Conservation (phyloP, 2,797 vertebrate genomes). For the Emydoidea blandingii region DNA sequence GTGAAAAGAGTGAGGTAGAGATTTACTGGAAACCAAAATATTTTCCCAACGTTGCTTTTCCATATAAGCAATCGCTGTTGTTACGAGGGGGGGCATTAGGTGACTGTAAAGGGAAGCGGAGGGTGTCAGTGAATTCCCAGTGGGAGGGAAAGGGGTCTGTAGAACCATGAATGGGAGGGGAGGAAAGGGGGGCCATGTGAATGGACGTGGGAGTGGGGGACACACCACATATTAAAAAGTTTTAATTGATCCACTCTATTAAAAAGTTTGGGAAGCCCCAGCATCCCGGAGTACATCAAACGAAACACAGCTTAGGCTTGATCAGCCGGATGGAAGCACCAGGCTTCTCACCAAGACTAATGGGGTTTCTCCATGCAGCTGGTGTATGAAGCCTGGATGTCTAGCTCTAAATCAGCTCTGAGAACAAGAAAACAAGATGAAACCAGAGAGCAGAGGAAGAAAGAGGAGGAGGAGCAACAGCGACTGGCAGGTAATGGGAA, state of each 20-base stretch:
- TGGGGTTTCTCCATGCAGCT: constrained; percentile 69
- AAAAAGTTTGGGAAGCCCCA: neutral
- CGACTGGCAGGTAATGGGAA: constrained; percentile 69
- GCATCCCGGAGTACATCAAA: neutral
- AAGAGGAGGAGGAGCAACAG: constrained; percentile 67
- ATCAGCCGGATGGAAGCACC: neutral
- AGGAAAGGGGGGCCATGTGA: neutral
- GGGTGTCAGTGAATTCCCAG: neutral
- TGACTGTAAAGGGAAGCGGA: neutral
- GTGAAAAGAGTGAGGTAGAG: neutral
- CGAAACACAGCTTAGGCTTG: neutral
- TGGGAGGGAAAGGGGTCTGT: neutral
- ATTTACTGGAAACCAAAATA: neutral
- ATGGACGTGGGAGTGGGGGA: neutral
- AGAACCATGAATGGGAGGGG: neutral
- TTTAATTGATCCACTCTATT: neutral
- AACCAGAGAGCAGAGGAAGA: constrained; percentile 74
- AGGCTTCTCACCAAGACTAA: neutral
- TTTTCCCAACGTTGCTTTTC: neutral
- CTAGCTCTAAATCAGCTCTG: constrained; percentile 81
- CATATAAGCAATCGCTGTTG: neutral
- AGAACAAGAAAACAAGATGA: constrained; percentile 81
- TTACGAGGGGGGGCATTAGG: neutral
- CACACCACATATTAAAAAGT: no score
- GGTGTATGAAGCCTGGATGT: constrained; percentile 84